These are phyloP conservation scores for Tetranychus truncatus DNA, from an alignment of 2,888 invertebrate species.

Conservation along the genomic window DNA sequence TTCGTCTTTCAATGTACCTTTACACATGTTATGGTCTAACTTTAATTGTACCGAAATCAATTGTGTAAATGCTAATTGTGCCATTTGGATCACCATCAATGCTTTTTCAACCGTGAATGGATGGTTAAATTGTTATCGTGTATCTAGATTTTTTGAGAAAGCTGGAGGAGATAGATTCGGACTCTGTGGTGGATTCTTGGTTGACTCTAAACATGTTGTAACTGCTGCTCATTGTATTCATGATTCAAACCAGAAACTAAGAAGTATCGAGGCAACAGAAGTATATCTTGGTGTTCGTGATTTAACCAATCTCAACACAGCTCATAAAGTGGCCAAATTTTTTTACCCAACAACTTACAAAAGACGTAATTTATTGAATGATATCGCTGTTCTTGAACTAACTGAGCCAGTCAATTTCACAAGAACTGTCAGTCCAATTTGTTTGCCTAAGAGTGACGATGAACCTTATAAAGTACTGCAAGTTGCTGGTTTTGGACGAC, in stretches of 20 bases:
- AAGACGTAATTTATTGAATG: background rate
- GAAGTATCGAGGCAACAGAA: background rate
- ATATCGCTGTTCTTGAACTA: slow-evolving; percentile 3
- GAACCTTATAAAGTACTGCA: background rate
- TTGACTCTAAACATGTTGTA: slow-evolving; percentile 2
- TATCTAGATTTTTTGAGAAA: background rate
- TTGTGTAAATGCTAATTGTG: background rate
- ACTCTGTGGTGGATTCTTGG: slow-evolving; percentile 3
- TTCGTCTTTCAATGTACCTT: too few species aligned
- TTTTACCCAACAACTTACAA: slow-evolving; percentile 3
- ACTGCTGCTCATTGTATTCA: slow-evolving; percentile 9
- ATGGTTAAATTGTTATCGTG: too few species aligned
- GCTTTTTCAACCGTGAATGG: too few species aligned
- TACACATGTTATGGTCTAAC: background rate
- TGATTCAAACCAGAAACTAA: background rate
- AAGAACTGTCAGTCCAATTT: slow-evolving; percentile 1
- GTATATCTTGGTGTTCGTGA: slow-evolving; percentile 8
- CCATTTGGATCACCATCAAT: background rate
- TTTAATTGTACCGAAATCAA: background rate
- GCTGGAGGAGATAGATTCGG: background rate
- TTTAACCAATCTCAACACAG: background rate
- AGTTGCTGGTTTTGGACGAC: slow-evolving; percentile 4
- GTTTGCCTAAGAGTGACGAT: slow-evolving; percentile 1
- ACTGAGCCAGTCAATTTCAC: background rate
- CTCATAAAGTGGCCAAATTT: background rate